These are phyloP conservation scores for Drosophila dives DNA, from an alignment of 2,888 invertebrate species.

Conservation along the genomic window DNA sequence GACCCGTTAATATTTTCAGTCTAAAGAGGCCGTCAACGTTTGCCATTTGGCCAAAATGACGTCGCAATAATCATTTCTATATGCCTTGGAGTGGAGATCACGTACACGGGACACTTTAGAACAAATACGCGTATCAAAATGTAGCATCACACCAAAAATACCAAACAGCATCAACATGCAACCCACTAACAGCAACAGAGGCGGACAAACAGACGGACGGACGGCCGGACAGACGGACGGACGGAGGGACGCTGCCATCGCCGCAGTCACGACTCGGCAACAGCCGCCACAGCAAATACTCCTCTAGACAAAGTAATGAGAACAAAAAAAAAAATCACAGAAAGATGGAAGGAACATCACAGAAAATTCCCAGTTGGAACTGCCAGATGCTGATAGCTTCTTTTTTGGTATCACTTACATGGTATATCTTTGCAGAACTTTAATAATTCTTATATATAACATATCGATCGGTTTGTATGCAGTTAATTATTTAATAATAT, in stretches of 20 bases:
- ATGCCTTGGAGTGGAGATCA: slow-evolving; percentile 62
- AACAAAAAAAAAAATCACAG: slow-evolving; percentile 6
- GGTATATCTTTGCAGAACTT: background rate
- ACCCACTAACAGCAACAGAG: slow-evolving; percentile 22
- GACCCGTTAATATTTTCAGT: slow-evolving; percentile 55
- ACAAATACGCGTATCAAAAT: slow-evolving; percentile 76
- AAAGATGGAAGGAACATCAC: background rate
- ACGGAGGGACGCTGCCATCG: slow-evolving; percentile 1
- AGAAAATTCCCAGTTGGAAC: slow-evolving; percentile 27
- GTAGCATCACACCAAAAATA: slow-evolving; percentile 65
- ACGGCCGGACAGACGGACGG: background rate
- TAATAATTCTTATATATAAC: background rate
- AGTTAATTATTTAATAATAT: too few relatives aligned
- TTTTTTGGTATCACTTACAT: background rate
- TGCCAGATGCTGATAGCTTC: background rate
- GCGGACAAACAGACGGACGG: background rate
- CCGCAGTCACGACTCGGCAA: slow-evolving; percentile 57
- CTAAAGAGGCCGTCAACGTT: slow-evolving; percentile 16
- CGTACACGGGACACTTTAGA: slow-evolving; percentile 72
- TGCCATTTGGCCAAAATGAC: slow-evolving; percentile 68
- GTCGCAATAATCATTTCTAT: slow-evolving; percentile 75
- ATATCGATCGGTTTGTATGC: background rate
- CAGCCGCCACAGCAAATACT: slow-evolving; percentile 59
- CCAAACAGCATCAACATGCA: slow-evolving; percentile 49
- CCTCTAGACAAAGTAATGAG: slow-evolving; percentile 65